Percentiles rank a stretch among this genome's conserved stretches.
phyloP scores from a whole-genome alignment of 1,140 invertebrate species.

The Bacillus rossius region DNA sequence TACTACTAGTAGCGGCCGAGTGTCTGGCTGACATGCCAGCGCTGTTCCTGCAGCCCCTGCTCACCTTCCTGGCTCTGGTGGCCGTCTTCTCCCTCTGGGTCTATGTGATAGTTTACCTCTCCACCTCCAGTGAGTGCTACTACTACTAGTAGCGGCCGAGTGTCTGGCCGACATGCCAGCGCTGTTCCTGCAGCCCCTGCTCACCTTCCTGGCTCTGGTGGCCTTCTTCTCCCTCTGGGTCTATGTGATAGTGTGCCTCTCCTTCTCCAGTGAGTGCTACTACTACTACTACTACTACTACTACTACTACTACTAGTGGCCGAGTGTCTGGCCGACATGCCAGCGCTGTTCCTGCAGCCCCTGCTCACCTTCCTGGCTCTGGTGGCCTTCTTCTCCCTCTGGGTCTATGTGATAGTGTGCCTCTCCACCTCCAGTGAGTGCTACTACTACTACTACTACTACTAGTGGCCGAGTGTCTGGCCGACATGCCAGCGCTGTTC shows the following conservation, averaged over 20 bases:
- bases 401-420: conserved; percentile 71
- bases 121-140: conserved; percentile 66
- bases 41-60: conserved; percentile 80
- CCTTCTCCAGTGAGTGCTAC: conserved; percentile 66
- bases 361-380: conserved; percentile 77
- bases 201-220: conserved; percentile 75
- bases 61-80: conserved; percentile 75
- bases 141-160: too few relatives aligned
- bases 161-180: conserved; percentile 74
- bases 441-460: too few relatives aligned
- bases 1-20: too few relatives aligned
- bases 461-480: too few relatives aligned
- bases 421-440: conserved; percentile 64
- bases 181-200: conserved; percentile 80
- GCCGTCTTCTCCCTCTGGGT: conserved; percentile 84
- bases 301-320: too few relatives aligned
- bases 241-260: conserved; percentile 62
- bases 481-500: conserved; percentile 76
- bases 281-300: too few relatives aligned
- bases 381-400: conserved; percentile 74
- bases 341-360: conserved; percentile 82
- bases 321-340: too few relatives aligned
- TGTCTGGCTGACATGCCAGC: conserved; percentile 74
- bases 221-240: conserved; percentile 84
- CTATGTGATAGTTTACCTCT: conserved; percentile 62